Base-by-base conservation (phyloP, 2,113 vertebrate genomes). In the Gadus macrocephalus region DNA sequence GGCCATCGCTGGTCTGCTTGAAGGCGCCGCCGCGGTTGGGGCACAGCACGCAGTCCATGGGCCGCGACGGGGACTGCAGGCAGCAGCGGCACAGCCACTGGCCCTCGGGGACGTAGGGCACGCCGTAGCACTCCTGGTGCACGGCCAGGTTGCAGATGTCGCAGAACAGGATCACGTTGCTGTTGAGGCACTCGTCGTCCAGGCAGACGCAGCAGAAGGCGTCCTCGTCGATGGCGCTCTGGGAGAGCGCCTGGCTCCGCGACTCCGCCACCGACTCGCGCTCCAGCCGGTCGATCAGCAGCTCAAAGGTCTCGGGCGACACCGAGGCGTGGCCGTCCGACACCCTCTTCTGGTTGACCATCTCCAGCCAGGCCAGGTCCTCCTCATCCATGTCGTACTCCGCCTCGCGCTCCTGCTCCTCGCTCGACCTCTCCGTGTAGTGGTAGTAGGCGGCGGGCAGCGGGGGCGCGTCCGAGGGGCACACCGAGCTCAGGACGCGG, bases 351-450 rank as follows among this genome's bases (percentile, higher is more conserved):
- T 96, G 95, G 0, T 99, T 99, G 66, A 99, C 92, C 91, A 99
- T 98, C 76, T 98, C 95, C 75, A 99, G 89, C 97, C 97, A 99
- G 0, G 95, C 96, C 62, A 96, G 83, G 87, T 99, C 97, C 82
- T 97, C 95, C 85, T 99, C 97, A 3, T 99, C 97, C 95, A 99
- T 97, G 90, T 99, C 97, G 5, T 99, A 99, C 72, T 99, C 97
- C 0, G 96, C 94, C 68, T 96, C 94, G 0, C 85, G 91, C 6
- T 97, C 95, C 1, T 95, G 90, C 69, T 98, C 97, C 83, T 99
- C 96, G 0, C 86, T 85, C 0, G 94, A 92, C 76, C 93, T 95
- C 64, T 99, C 96, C 0, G 96, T 93, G 83, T 92, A 98, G 14
- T 93, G 91, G 74, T 98, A 99, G 73, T 97, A 97, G 7, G 94